Conservation (phyloP, 2,113 vertebrate genomes). For the Prochilodus magdalenae region DNA sequence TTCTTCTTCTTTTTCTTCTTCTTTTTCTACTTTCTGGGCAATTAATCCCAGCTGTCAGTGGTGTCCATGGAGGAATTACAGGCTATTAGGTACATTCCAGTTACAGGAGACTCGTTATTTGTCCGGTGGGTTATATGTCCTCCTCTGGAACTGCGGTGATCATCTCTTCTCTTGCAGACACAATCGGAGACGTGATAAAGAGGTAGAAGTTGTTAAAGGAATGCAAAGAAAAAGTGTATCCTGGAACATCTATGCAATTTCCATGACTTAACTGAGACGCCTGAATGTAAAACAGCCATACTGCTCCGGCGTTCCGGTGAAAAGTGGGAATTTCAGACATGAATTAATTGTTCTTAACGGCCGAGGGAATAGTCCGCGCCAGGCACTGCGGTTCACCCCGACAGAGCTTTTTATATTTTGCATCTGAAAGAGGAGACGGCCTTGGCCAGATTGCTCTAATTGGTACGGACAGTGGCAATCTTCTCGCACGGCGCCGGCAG, state of each 20-base stretch:
- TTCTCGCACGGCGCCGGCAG: conserved; percentile 35
- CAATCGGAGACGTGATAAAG: background rate
- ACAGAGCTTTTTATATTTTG: conserved; percentile 25
- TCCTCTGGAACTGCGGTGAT: too few species aligned
- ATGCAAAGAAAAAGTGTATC: background rate
- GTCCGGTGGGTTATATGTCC: too few species aligned
- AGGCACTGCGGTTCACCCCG: background rate
- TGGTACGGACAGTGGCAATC: conserved; percentile 37
- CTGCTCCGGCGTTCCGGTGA: background rate
- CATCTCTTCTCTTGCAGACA: background rate
- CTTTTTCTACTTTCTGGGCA: background rate
- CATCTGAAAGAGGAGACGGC: conserved; percentile 46
- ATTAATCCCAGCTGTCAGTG: too few species aligned
- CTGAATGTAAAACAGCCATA: background rate
- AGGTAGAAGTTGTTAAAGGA: background rate
- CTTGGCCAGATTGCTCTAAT: conserved; percentile 46
- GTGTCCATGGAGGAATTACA: too few species aligned
- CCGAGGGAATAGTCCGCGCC: conserved; percentile 18
- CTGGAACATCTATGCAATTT: background rate
- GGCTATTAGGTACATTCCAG: too few species aligned
- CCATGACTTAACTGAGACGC: background rate
- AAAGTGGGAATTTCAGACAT: background rate
- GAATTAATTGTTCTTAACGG: conserved; percentile 28
- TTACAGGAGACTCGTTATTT: too few species aligned
- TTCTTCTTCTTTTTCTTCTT: too few species aligned